Evolutionary conservation across 2,888 invertebrate species (phyloP), one percentile per base, ranked within the genome.

Genomic region (Ochropleura leucogaster): DNA sequence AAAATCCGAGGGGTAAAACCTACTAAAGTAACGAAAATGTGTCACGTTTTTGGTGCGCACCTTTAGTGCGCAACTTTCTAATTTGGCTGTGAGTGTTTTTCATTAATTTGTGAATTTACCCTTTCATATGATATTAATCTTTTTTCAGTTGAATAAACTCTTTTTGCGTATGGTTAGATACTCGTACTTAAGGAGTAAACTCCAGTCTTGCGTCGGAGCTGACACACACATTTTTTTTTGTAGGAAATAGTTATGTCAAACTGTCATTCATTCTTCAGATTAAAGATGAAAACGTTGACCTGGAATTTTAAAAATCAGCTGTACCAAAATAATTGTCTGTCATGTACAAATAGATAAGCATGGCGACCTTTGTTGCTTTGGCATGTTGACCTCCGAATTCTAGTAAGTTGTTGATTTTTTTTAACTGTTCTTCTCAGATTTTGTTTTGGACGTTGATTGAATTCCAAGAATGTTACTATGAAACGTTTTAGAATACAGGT

Each of bases 381-480:
- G 20, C 20, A 53, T 73, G 42, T 62, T 44, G 62, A 49, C 47
- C 53, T 0, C 10, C 3, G 4, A 68, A 68, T 77, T 77, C 46
- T 14, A 40, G 30, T 16, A 9, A 46, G 30, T 30, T 16, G 6
- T 14, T 30, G 1, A 18, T 0, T 49, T 16, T 49, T 44, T 30
- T 12, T 4, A 59, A 42, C n/a, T 16, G n/a, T 53, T 10, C 3
- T 53, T 30, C 46, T n/a, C 16, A 20, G 30, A 47, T 49, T 59
- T 18, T 44, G 30, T n/a, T 59, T 72, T 7, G 14, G 18, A 59
- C 77, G 40, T 73, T 47, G 73, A 77, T 73, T 73, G 67, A 77
- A 47, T 46, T 53, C 14, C 7, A 64, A 7, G n/a, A 64, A 51
- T 46, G 20, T 14, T 7, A 40, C 4, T n/a, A 46, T 6, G 49